Percentiles rank a stretch among this genome's conserved stretches.
Evolutionary conservation across 2,888 invertebrate genomes (phyloP).

Genomic region (Entomobrya multifasciata): DNA sequence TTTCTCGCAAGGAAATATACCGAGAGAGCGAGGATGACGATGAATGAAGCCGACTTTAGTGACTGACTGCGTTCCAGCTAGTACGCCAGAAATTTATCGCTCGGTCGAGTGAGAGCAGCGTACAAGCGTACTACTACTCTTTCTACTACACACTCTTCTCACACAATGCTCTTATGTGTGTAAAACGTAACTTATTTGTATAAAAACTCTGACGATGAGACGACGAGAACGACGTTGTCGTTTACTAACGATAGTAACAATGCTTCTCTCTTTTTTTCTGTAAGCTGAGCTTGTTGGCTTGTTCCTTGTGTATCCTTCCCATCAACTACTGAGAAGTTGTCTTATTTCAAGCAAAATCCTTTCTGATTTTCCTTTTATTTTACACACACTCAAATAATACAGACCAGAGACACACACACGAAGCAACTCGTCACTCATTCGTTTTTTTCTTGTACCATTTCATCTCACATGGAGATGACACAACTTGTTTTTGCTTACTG

Average conservation of each 20-base stretch:
- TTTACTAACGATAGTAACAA: slow-evolving; percentile 37
- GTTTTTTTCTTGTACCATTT: background rate
- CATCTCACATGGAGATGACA: background rate
- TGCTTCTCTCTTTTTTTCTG: slow-evolving; percentile 26
- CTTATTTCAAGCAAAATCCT: slow-evolving; percentile 28
- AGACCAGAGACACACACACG: too few relatives aligned
- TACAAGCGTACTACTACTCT: background rate
- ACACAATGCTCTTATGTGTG: background rate
- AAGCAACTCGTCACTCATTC: slow-evolving; percentile 15
- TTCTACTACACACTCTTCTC: too few relatives aligned
- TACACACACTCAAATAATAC: too few relatives aligned
- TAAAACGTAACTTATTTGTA: slow-evolving; percentile 18
- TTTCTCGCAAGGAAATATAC: background rate
- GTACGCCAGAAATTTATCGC: slow-evolving; percentile 60
- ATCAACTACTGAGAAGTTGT: slow-evolving; percentile 1
- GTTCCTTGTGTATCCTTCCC: background rate
- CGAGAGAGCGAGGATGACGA: slow-evolving; percentile 47
- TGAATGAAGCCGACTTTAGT: slow-evolving; percentile 62
- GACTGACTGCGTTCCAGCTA: slow-evolving; percentile 62
- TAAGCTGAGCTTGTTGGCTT: background rate
- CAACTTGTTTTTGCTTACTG: slow-evolving; percentile 19
- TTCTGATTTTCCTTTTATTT: slow-evolving; percentile 16
- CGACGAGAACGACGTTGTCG: background rate
- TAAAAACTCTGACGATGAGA: slow-evolving; percentile 29
- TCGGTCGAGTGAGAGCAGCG: slow-evolving; percentile 57